Percentiles rank a stretch among this genome's conserved stretches.
Evolutionary conservation across 1,140 invertebrate genomes (phyloP).

Genomic region (Vanessa atalanta): DNA sequence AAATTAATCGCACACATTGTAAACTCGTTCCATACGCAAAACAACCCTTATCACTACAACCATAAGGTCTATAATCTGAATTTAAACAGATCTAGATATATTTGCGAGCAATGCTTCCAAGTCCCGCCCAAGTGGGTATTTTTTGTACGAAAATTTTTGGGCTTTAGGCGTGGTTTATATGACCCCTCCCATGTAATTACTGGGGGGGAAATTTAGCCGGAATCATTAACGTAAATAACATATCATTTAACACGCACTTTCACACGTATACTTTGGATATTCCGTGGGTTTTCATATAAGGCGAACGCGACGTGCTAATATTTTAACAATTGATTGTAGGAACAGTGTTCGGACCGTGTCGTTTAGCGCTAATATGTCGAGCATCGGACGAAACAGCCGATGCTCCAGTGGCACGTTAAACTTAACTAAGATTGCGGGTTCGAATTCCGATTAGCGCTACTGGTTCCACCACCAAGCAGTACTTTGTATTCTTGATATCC

Average conservation of each 20-base stretch:
- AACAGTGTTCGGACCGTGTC: too few species aligned
- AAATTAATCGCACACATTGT: slow-evolving; percentile 15
- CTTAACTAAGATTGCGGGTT: too few species aligned
- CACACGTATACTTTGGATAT: neutral
- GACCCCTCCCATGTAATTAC: neutral
- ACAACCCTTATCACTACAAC: neutral
- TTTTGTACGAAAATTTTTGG: slow-evolving; percentile 22
- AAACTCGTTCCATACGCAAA: neutral
- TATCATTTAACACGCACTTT: neutral
- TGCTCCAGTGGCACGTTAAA: too few species aligned
- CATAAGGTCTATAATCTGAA: neutral
- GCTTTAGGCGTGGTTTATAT: neutral
- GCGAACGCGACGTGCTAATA: too few species aligned
- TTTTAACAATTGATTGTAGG: too few species aligned
- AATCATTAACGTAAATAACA: slow-evolving; percentile 1
- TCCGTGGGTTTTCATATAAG: neutral
- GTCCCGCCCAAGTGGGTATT: slow-evolving; percentile 12
- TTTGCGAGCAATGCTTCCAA: neutral
- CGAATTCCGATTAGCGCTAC: too few species aligned
- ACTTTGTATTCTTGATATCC: too few species aligned
- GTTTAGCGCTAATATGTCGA: too few species aligned
- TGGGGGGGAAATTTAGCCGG: neutral
- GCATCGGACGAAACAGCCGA: too few species aligned
- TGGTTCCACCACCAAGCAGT: too few species aligned
- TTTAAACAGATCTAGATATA: neutral